These are phyloP conservation scores for Pseudocheirus occidentalis DNA, from an alignment of 2,797 vertebrate species.

Conservation along the genomic window DNA sequence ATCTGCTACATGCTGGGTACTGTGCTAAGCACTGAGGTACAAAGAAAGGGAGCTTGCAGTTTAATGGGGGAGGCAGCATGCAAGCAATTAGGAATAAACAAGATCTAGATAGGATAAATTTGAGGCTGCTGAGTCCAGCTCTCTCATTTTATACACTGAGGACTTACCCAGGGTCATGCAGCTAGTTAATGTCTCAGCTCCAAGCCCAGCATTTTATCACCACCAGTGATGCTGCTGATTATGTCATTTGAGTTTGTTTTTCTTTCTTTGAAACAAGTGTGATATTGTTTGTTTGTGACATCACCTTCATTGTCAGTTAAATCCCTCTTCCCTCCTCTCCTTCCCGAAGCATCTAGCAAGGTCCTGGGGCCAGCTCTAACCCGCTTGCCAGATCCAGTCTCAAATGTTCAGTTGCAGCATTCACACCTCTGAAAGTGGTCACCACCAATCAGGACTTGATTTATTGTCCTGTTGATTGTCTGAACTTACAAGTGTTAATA, in stretches of 20 bases:
- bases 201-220: background rate
- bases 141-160: background rate
- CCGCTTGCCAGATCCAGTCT: background rate
- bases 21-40: background rate
- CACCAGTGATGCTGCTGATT: background rate
- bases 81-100: background rate
- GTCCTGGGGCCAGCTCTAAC: background rate
- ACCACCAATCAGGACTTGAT: background rate
- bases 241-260: background rate
- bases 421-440: background rate
- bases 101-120: background rate
- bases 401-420: background rate
- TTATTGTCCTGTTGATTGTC: background rate
- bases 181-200: background rate
- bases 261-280: background rate
- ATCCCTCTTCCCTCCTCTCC: background rate
- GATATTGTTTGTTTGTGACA: background rate
- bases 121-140: background rate
- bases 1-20: background rate
- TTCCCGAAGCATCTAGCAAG: background rate
- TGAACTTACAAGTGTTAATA: background rate
- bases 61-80: background rate
- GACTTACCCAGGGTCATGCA: background rate
- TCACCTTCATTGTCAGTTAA: background rate
- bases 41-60: background rate